These are phyloP conservation scores for Myotis davidii DNA, from an alignment of 2,113 vertebrate genomes.

Conservation along the genomic window DNA sequence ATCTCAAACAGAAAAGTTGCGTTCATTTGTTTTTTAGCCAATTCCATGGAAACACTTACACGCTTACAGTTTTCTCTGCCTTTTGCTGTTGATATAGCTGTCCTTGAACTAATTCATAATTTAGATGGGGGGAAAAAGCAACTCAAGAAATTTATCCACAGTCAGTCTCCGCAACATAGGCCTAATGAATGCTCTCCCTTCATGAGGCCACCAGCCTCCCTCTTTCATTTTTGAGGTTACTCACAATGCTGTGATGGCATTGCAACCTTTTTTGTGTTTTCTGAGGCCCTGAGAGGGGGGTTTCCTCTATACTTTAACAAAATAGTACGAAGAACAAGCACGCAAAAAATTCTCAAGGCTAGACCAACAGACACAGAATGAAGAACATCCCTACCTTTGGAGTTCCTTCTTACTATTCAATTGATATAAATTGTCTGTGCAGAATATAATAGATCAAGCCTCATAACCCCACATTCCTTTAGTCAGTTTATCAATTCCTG, in stretches of 20 bases:
- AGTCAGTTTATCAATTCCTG: not conserved
- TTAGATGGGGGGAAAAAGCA: not conserved
- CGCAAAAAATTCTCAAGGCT: not conserved
- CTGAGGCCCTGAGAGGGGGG: not conserved
- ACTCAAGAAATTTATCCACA: not conserved
- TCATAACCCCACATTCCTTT: not conserved
- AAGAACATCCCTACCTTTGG: not conserved
- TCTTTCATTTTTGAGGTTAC: not conserved
- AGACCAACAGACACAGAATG: not conserved
- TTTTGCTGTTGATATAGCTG: not conserved
- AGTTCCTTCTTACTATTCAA: not conserved
- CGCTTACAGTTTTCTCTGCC: not conserved
- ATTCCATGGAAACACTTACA: not conserved
- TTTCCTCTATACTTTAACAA: not conserved
- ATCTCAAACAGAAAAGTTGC: not conserved
- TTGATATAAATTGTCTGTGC: not conserved
- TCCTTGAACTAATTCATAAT: not conserved
- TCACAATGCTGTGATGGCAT: not conserved
- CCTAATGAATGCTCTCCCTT: not conserved
- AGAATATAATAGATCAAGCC: not conserved
- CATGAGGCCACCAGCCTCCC: not conserved
- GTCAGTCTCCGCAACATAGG: accelerated
- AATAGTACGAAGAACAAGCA: not conserved
- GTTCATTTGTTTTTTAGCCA: not conserved
- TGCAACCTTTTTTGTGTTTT: not conserved